Evolutionary conservation across 2,888 invertebrate species (phyloP), one percentile per base, ranked within the genome.

Genomic region (Acronicta psi): DNA sequence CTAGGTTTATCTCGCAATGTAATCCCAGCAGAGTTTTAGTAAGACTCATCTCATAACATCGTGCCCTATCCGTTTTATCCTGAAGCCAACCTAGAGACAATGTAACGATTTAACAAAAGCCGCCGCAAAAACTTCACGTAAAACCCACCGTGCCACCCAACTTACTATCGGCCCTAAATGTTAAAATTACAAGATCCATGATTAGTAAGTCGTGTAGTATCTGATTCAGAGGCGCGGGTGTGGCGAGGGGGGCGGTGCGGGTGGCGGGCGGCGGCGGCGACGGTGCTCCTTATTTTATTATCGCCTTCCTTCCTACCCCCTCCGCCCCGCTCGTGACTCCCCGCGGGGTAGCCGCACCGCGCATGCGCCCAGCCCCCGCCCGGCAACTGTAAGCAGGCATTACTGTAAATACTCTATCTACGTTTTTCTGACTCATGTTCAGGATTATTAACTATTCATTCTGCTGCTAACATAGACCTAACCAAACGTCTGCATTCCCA

Each of bases 281-380:
- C 64, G 75, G 75, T 58, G 73, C 75, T 77, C 77, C 83, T 86
- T 85, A 86, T 85, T 86, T 85, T 85, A 86, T 86, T 84, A 86
- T 79, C 84, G 75, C 81, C 81, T 82, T 81, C 85, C 84, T 80
- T 74, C 81, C 75, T 61, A 75, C 64, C 69, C 60, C 54, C 55
- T 37, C 55, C 54, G 49, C 52, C 47, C 49, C 55, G 43, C 59
- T 43, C 62, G 44, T 51, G 44, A 49, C 29, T 41, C 51, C 54
- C 37, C 44, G 47, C 49, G 45, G 50, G 36, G 37, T 49, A 2
- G 14, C 14, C 8, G 36, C 40, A 37, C 10, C 54, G 59, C 79
- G 80, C 75, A 71, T 69, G 76, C 81, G 76, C 56, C 29, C 41
- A 36, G 41, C 45, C 54, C 29, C 49, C 45, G 52, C 62, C 59